A percentile compares a stretch with the other conserved stretches of the same genome.
These are phyloP conservation scores for Hetaerina titia DNA, from an alignment of 2,888 invertebrate genomes.

Conservation along the genomic window DNA sequence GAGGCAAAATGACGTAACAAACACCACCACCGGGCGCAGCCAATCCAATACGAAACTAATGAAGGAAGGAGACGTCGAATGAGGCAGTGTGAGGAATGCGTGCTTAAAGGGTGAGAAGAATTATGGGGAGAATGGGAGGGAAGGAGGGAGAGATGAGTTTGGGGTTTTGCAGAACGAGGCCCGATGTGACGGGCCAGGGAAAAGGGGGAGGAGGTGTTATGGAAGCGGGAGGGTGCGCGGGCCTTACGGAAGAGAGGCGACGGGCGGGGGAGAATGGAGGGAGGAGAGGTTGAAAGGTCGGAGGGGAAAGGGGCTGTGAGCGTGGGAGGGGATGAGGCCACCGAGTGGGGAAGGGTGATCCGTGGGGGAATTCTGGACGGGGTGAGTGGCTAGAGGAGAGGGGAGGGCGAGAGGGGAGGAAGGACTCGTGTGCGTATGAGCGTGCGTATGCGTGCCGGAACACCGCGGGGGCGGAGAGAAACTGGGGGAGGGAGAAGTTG, in stretches of 20 bases:
- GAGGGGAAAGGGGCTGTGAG: neutral
- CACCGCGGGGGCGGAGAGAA: neutral
- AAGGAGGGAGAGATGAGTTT: neutral
- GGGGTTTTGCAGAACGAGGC: neutral
- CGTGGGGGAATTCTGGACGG: neutral
- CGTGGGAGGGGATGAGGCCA: neutral
- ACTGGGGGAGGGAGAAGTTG: neutral
- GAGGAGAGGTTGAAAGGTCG: conserved; percentile 23
- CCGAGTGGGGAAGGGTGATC: neutral
- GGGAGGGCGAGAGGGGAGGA: neutral
- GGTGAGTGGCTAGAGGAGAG: neutral
- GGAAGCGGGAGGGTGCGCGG: conserved; percentile 18
- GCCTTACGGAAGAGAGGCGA: neutral
- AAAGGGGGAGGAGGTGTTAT: neutral
- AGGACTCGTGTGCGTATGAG: neutral
- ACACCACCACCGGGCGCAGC: neutral
- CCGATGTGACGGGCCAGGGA: neutral
- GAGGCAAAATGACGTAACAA: conserved; percentile 15
- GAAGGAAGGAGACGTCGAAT: neutral
- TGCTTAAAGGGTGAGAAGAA: neutral
- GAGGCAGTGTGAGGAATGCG: neutral
- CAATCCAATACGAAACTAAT: conserved; percentile 25
- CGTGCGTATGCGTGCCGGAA: neutral
- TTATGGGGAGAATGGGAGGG: neutral
- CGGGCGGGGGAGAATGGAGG: neutral